Evolutionary conservation across 2,113 vertebrate species (phyloP).

Genomic region (Grammomys surdaster): DNA sequence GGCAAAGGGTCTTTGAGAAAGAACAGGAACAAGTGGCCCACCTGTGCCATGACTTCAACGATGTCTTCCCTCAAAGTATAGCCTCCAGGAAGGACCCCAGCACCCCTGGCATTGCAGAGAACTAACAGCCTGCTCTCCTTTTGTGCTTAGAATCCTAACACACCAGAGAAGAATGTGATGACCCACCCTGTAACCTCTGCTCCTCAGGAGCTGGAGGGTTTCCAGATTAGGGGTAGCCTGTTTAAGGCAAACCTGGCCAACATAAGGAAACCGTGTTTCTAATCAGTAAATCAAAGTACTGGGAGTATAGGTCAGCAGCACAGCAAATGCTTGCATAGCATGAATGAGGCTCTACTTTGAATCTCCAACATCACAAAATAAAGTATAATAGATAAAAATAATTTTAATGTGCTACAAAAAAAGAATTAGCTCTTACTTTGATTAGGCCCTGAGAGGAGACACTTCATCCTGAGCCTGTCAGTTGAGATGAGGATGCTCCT

Average conservation of each 20-base stretch:
- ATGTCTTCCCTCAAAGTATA: not conserved
- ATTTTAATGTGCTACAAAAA: not conserved
- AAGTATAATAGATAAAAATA: not conserved
- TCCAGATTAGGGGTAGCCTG: not conserved
- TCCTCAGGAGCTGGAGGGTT: not conserved
- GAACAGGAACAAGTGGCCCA: not conserved
- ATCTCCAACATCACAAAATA: not conserved
- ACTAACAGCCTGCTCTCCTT: not conserved
- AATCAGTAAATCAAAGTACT: not conserved
- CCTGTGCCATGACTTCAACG: not conserved
- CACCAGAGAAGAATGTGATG: not conserved
- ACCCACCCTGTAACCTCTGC: not conserved
- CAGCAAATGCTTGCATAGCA: not conserved
- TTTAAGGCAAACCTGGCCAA: not conserved
- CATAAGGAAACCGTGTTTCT: not conserved
- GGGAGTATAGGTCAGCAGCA: not conserved
- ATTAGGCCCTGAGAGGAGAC: not conserved
- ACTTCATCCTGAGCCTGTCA: not conserved
- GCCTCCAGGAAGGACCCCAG: not conserved
- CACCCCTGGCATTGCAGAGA: not conserved
- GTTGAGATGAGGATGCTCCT: not conserved
- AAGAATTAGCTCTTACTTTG: not conserved
- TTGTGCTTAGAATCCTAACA: not conserved
- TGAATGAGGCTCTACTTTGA: not conserved
- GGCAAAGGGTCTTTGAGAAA: not conserved